phyloP scores from a whole-genome alignment of 2,113 vertebrate genomes.

The Anhinga anhinga region DNA sequence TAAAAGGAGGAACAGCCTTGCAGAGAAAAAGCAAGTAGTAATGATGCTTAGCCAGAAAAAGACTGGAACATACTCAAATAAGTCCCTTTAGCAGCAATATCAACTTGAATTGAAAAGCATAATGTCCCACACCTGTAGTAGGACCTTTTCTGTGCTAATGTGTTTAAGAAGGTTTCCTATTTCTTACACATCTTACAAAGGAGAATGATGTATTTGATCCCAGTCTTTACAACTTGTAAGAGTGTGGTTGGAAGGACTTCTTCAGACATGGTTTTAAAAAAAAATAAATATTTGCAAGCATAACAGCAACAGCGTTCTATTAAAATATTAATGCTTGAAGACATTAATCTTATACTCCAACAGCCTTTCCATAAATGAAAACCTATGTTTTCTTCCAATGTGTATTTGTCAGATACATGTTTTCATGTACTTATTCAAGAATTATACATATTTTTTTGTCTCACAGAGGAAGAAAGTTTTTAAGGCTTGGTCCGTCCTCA shows the following conservation, averaged over 20 bases:
- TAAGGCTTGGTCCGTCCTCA: background rate
- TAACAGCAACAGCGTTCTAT: background rate
- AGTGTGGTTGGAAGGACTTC: background rate
- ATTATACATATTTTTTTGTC: background rate
- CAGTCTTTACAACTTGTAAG: background rate
- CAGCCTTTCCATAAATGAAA: background rate
- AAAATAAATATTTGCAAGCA: background rate
- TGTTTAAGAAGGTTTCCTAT: background rate
- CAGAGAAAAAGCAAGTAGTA: background rate
- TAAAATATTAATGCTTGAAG: background rate
- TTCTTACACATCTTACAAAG: background rate
- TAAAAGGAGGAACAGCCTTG: background rate
- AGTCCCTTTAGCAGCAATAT: background rate
- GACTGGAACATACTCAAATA: background rate
- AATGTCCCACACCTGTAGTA: background rate
- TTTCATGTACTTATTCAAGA: background rate
- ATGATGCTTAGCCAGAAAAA: background rate
- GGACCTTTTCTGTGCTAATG: background rate
- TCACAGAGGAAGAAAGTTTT: background rate
- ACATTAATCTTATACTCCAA: background rate
- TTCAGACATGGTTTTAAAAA: background rate
- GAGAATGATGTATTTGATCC: background rate
- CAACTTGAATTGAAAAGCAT: background rate
- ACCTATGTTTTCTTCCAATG: background rate
- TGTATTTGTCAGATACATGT: background rate